Evolutionary conservation across 2,888 invertebrate species (phyloP).

Genomic region (Drosophila diplacantha): DNA sequence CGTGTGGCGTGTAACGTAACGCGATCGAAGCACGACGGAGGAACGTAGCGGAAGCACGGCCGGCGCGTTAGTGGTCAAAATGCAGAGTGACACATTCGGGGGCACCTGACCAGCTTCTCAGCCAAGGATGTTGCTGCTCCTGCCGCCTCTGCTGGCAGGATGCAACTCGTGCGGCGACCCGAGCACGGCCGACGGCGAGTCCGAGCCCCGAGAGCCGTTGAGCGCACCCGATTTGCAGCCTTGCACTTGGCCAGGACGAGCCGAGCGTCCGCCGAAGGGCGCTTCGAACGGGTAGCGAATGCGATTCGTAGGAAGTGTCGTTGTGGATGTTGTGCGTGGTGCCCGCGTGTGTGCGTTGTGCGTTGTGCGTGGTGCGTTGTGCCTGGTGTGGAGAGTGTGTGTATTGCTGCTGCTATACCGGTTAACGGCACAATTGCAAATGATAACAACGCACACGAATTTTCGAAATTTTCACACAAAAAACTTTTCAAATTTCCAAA

Average conservation of each 20-base stretch:
- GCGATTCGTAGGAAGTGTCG: constrained; percentile 14
- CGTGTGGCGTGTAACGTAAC: constrained; percentile 3
- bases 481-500: constrained; percentile 69
- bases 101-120: constrained; percentile 46
- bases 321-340: constrained; percentile 4
- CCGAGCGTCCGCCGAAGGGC: background rate
- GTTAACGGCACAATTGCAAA: constrained; percentile 74
- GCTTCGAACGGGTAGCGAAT: constrained; percentile 16
- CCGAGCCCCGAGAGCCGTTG: constrained; percentile 10
- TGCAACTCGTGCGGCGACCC: constrained; percentile 27
- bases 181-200: constrained; percentile 7
- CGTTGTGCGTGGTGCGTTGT: background rate
- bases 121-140: constrained; percentile 43
- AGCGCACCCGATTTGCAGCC: constrained; percentile 35
- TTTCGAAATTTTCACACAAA: constrained; percentile 72
- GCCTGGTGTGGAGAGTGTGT: background rate
- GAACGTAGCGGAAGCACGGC: constrained; percentile 74
- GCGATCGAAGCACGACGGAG: constrained; percentile 36
- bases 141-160: constrained; percentile 34
- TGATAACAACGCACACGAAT: constrained; percentile 66
- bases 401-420: constrained; percentile 54
- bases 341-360: background rate
- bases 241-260: constrained; percentile 20
- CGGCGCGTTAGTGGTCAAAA: constrained; percentile 77
- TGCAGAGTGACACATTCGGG: constrained; percentile 73